These are phyloP conservation scores for Callaeas wilsoni DNA, from an alignment of 2,113 vertebrate genomes.

Conservation along the genomic window DNA sequence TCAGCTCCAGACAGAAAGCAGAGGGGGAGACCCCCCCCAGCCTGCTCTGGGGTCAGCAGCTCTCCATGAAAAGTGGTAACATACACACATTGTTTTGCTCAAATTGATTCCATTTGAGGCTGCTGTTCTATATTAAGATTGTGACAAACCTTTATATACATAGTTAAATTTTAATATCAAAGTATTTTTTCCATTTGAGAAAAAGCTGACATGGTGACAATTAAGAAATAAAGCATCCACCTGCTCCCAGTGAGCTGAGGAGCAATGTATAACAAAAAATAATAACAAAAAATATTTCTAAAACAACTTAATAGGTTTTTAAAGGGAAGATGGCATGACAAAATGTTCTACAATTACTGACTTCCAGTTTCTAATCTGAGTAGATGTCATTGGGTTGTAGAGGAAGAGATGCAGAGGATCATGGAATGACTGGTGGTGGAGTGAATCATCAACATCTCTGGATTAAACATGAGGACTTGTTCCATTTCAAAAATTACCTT, in stretches of 20 bases:
- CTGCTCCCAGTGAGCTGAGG: background rate
- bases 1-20: background rate
- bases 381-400: background rate
- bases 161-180: background rate
- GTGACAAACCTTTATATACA: background rate
- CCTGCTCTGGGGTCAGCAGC: background rate
- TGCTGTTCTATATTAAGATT: background rate
- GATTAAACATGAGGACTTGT: background rate
- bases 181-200: background rate
- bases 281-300: background rate
- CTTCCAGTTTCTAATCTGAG: background rate
- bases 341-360: background rate
- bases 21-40: background rate
- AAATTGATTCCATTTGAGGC: background rate
- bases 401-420: background rate
- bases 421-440: background rate
- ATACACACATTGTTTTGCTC: background rate
- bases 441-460: background rate
- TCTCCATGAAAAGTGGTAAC: background rate
- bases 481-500: background rate
- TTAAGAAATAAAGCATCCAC: background rate
- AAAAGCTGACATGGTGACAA: background rate
- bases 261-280: rapidly evolving
- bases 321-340: background rate
- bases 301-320: background rate